Conservation (phyloP, 2,113 vertebrate genomes). For the Grallaria varia region DNA sequence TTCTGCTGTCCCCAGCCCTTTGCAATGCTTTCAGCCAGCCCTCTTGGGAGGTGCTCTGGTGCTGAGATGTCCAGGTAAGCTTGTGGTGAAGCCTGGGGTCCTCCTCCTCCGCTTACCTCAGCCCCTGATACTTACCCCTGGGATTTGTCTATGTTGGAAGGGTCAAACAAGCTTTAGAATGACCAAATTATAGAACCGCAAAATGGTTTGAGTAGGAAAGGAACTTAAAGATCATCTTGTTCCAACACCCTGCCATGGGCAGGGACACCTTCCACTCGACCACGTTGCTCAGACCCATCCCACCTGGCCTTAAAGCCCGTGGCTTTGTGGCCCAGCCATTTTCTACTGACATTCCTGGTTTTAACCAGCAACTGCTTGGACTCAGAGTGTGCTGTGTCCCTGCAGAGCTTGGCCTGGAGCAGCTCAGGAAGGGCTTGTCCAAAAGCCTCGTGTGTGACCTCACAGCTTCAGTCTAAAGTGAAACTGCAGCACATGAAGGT, state of each 20-base stretch:
- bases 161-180: not conserved
- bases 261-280: not conserved
- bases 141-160: not conserved
- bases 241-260: not conserved
- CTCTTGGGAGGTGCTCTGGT: not conserved
- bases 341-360: not conserved
- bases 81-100: not conserved
- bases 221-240: not conserved
- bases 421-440: not conserved
- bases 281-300: not conserved
- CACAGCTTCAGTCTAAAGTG: not conserved
- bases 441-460: not conserved
- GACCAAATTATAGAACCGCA: not conserved
- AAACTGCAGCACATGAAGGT: not conserved
- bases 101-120: not conserved
- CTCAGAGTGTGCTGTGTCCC: accelerated
- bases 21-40: not conserved
- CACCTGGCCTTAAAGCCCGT: not conserved
- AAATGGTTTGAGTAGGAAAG: not conserved
- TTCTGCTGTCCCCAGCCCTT: not conserved
- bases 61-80: not conserved
- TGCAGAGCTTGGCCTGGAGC: not conserved
- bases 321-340: not conserved
- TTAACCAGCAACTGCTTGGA: not conserved
- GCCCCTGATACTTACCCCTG: too few relatives aligned